Conservation (phyloP, 2,113 vertebrate species). For the Lepus europaeus region DNA sequence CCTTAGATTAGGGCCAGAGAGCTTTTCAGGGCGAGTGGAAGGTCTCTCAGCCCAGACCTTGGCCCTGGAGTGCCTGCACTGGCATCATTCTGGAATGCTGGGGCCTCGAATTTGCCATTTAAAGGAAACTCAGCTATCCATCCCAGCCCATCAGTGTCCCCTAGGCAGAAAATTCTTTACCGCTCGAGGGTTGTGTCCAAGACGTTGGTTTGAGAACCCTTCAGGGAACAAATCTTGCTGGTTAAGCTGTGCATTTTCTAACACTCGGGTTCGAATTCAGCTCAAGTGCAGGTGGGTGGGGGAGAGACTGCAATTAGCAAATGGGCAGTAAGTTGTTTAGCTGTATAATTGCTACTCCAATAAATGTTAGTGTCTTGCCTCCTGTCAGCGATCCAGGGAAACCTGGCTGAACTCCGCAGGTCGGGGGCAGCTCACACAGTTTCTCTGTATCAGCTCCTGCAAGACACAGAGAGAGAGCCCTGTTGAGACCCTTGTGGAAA, state of each 20-base stretch:
- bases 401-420: neutral
- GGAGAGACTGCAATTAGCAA: neutral
- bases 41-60: neutral
- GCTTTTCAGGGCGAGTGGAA: neutral
- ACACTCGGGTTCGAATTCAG: neutral
- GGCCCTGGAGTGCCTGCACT: neutral
- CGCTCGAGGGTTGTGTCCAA: neutral
- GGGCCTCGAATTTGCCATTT: neutral
- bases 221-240: neutral
- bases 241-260: neutral
- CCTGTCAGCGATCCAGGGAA: neutral
- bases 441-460: neutral
- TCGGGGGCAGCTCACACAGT: accelerated
- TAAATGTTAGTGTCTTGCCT: neutral
- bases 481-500: neutral
- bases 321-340: neutral
- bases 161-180: neutral
- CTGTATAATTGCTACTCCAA: neutral
- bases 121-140: neutral
- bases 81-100: neutral
- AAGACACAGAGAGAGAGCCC: neutral
- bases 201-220: neutral
- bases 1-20: neutral
- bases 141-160: neutral
- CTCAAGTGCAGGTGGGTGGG: neutral